Evolutionary conservation across 2,888 invertebrate species (phyloP).

Genomic region (Drosophila pseudotakahashii): DNA sequence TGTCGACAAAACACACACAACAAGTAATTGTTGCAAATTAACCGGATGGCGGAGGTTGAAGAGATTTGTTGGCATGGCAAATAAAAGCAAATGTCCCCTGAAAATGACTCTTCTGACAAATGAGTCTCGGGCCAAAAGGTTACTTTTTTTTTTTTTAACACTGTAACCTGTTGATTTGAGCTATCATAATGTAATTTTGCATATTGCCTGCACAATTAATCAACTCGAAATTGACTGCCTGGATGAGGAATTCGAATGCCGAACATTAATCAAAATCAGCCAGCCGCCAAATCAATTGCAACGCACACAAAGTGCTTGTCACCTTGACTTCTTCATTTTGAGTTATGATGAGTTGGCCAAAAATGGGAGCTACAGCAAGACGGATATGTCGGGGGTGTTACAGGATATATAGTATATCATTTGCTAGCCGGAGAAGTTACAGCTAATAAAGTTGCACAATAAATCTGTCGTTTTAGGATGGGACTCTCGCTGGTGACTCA

Average conservation of each 20-base stretch:
- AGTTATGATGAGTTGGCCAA: conserved; percentile 73
- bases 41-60: conserved; percentile 16
- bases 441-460: conserved; percentile 42
- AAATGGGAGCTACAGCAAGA: conserved; percentile 18
- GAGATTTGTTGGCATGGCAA: conserved; percentile 54
- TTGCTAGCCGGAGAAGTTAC: conserved; percentile 47
- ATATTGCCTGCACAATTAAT: conserved; percentile 67
- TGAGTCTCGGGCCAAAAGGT: conserved; percentile 41
- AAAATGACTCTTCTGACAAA: conserved; percentile 73
- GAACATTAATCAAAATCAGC: conserved; percentile 64
- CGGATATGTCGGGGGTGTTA: conserved; percentile 63
- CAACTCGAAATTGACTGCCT: conserved; percentile 31
- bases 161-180: conserved; percentile 32
- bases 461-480: conserved; percentile 12
- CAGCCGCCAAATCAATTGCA: conserved; percentile 66
- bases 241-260: neutral
- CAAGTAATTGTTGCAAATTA: conserved; percentile 56
- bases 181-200: conserved; percentile 41
- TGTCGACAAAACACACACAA: conserved; percentile 15
- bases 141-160: conserved; percentile 22
- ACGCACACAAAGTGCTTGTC: conserved; percentile 61
- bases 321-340: conserved; percentile 47
- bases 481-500: conserved; percentile 15
- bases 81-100: conserved; percentile 62
- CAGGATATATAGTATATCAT: conserved; percentile 37